Evolutionary conservation across 2,888 invertebrate genomes (phyloP).

Genomic region (Mesorhabditis spiculigera): DNA sequence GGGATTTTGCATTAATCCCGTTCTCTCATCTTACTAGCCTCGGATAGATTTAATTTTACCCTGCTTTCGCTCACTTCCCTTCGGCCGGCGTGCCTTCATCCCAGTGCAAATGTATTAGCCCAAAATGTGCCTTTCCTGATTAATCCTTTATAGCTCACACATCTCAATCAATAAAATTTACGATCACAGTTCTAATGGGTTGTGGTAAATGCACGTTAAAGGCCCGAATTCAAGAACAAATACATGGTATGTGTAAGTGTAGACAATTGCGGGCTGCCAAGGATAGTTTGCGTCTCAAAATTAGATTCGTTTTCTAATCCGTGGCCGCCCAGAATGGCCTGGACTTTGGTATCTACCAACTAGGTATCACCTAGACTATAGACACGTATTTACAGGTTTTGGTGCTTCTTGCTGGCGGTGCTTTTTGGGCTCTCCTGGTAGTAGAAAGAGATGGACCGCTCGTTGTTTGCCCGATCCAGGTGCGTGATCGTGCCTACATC

Average conservation of each 20-base stretch:
- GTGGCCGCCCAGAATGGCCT: not conserved
- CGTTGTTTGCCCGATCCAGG: conserved; percentile 16
- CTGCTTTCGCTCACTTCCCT: too few species aligned
- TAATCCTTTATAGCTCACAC: too few species aligned
- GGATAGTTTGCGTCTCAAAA: too few species aligned
- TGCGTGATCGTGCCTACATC: not conserved
- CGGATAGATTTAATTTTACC: too few species aligned
- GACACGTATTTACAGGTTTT: not conserved
- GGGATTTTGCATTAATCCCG: too few species aligned
- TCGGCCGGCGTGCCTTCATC: too few species aligned
- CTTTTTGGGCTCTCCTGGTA: conserved; percentile 16
- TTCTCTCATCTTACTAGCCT: too few species aligned
- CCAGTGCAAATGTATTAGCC: too few species aligned
- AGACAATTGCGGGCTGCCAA: not conserved
- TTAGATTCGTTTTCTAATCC: not conserved
- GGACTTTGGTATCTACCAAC: not conserved
- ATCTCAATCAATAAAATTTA: too few species aligned
- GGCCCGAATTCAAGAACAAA: not conserved
- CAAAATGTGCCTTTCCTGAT: too few species aligned
- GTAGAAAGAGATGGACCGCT: conserved; percentile 33
- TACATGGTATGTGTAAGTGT: not conserved
- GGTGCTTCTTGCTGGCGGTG: conserved; percentile 3
- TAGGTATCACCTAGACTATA: not conserved
- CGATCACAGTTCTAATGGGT: too few species aligned
- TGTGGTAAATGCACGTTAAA: too few species aligned